phyloP scores from a whole-genome alignment of 2,113 vertebrate genomes.

The Pangasianodon gigas region DNA sequence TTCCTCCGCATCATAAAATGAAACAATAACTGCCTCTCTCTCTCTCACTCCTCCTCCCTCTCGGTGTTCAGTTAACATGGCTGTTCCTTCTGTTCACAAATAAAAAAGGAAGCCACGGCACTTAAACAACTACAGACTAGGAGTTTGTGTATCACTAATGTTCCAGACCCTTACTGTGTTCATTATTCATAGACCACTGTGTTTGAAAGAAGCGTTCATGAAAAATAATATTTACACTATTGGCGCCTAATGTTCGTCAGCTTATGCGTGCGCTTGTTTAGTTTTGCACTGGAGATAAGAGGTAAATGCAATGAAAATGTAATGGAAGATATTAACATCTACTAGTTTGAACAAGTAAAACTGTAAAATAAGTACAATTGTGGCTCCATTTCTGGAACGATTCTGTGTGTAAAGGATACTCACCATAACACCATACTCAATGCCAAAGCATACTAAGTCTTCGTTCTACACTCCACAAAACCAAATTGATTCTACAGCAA shows the following conservation, averaged over 20 bases:
- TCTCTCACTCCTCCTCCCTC: background rate
- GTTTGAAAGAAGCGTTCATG: background rate
- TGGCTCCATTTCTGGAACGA: background rate
- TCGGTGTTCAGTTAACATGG: background rate
- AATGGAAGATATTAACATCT: too few species aligned
- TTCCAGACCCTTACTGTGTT: background rate
- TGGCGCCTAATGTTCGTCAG: too few species aligned
- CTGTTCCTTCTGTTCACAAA: background rate
- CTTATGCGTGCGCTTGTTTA: too few species aligned
- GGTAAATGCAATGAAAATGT: too few species aligned
- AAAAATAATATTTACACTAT: background rate
- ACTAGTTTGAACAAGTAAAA: too few species aligned
- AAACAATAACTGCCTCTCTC: background rate
- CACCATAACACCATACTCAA: background rate
- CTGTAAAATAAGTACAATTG: too few species aligned
- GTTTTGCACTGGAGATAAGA: too few species aligned
- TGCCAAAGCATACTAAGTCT: too few species aligned
- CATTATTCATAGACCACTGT: background rate
- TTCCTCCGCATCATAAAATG: conserved; percentile 37
- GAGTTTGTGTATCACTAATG: background rate
- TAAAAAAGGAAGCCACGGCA: background rate
- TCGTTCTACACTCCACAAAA: background rate
- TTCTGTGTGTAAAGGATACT: background rate
- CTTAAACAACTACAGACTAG: too few species aligned
- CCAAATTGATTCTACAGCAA: background rate